phyloP scores from a whole-genome alignment of 2,797 vertebrate species.

The Sebastes steindachneri region DNA sequence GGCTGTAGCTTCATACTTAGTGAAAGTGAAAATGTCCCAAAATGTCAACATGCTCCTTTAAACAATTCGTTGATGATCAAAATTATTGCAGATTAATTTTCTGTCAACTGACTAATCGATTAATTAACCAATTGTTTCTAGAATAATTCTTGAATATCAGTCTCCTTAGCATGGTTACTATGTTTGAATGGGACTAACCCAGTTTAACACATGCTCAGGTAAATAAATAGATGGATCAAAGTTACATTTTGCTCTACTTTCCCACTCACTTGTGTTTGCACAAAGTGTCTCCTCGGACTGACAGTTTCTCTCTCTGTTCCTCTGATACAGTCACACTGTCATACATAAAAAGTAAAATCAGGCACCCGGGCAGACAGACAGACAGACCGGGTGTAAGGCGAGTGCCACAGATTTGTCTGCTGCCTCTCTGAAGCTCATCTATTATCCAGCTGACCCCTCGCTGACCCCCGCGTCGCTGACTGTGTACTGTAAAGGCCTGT shows the following conservation, averaged over 20 bases:
- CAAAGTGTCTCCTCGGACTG: not conserved
- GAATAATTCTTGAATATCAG: not conserved
- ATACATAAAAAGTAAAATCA: slow-evolving; percentile 32
- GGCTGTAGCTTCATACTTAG: not conserved
- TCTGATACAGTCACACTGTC: slow-evolving; percentile 1
- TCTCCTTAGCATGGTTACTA: not conserved
- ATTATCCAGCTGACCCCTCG: slow-evolving; percentile 75
- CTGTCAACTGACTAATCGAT: not conserved
- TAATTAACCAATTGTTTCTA: not conserved
- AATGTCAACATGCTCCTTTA: not conserved
- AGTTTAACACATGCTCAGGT: not conserved
- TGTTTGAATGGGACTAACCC: not conserved
- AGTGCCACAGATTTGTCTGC: slow-evolving; percentile 59
- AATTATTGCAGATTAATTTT: no score
- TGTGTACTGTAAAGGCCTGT: slow-evolving; percentile 44
- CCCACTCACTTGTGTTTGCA: not conserved
- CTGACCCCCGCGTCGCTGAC: slow-evolving; percentile 60
- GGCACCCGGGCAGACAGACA: slow-evolving; percentile 8
- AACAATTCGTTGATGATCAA: not conserved
- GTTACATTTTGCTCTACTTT: slow-evolving; percentile 9
- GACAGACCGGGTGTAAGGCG: slow-evolving; percentile 25
- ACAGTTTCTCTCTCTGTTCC: slow-evolving; percentile 21
- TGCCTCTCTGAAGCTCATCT: slow-evolving; percentile 67
- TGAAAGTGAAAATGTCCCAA: not conserved
- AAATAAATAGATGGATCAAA: not conserved